Evolutionary conservation across 2,113 vertebrate species (phyloP).

Genomic region (Gymnocephalus cernua): DNA sequence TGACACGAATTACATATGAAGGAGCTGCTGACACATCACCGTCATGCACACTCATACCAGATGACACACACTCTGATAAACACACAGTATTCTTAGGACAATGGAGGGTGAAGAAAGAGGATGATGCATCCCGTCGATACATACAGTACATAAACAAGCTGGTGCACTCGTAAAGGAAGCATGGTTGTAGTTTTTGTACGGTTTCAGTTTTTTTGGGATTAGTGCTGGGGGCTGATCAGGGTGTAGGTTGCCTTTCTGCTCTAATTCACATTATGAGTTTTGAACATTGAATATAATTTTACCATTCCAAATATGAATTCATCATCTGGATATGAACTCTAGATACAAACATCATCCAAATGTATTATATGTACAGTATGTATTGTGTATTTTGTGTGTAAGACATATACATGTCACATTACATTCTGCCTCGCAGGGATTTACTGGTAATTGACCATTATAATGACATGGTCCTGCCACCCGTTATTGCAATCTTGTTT

Average conservation of each 20-base stretch:
- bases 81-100: not conserved
- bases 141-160: not conserved
- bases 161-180: not conserved
- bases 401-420: too few species aligned
- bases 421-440: not conserved
- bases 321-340: not conserved
- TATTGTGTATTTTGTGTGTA: too few species aligned
- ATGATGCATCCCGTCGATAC: not conserved
- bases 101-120: not conserved
- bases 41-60: constrained; percentile 34
- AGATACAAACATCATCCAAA: not conserved
- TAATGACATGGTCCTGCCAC: not conserved
- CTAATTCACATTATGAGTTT: not conserved
- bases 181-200: not conserved
- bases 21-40: constrained; percentile 39
- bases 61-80: constrained; percentile 22
- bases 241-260: not conserved
- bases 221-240: not conserved
- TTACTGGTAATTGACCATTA: not conserved
- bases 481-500: not conserved
- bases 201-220: not conserved
- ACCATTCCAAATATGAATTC: not conserved
- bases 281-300: not conserved
- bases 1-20: constrained; percentile 64
- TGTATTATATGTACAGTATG: too few species aligned